Conservation (phyloP, 2,888 invertebrate genomes). For the Epinotia demarniana region DNA sequence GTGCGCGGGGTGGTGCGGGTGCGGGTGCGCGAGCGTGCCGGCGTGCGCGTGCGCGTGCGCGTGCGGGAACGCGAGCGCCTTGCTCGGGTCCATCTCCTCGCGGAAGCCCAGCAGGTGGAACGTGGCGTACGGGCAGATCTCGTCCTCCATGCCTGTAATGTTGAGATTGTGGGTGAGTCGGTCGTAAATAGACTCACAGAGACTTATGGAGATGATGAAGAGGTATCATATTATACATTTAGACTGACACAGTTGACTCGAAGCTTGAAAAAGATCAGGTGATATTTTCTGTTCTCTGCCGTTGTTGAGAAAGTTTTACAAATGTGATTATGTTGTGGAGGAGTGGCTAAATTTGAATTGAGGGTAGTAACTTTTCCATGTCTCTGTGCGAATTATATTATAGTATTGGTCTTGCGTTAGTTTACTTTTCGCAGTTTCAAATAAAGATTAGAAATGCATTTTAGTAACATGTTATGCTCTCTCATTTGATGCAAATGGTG, state of each 20-base stretch:
- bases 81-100: slow-evolving; percentile 97
- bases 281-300: too few relatives aligned
- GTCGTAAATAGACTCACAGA: neutral
- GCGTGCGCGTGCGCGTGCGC: slow-evolving; percentile 91
- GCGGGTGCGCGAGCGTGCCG: slow-evolving; percentile 92
- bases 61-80: slow-evolving; percentile 94
- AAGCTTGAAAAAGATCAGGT: too few relatives aligned
- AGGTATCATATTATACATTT: neutral
- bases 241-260: neutral
- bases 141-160: slow-evolving; percentile 94
- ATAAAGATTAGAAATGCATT: neutral
- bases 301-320: neutral
- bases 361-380: neutral
- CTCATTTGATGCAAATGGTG: slow-evolving; percentile 1
- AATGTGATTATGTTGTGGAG: neutral
- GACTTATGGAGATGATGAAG: too few relatives aligned
- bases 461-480: neutral
- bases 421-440: neutral
- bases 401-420: neutral
- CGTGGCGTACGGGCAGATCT: slow-evolving; percentile 98
- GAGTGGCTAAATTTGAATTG: neutral
- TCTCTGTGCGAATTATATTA: neutral
- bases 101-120: slow-evolving; percentile 98
- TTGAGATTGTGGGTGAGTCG: neutral
- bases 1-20: slow-evolving; percentile 89